Evolutionary conservation across 2,888 invertebrate genomes (phyloP).

Genomic region (Malachius bipustulatus): DNA sequence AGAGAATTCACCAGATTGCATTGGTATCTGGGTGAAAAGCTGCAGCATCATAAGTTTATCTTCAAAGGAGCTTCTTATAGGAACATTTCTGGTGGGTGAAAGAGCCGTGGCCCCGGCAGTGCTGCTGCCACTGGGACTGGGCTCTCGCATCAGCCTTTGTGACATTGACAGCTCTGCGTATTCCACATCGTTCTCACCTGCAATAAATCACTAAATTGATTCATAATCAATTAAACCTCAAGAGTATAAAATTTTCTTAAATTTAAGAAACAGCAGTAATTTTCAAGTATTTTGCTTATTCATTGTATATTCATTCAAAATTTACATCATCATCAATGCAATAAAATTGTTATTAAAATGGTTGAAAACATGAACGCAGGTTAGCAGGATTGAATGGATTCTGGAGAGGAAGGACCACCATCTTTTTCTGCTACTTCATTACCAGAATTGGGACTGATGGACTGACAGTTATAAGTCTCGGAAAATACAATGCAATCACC

Average conservation of each 20-base stretch:
- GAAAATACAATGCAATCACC: constrained; percentile 26
- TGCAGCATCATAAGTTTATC: constrained; percentile 44
- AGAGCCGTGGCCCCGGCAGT: constrained; percentile 22
- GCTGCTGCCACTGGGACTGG: constrained; percentile 22
- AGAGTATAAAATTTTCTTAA: too few species aligned
- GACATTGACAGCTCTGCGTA: constrained; percentile 45
- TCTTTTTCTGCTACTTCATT: constrained; percentile 32
- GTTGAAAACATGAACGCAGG: background rate
- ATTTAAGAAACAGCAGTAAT: too few species aligned
- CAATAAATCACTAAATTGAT: constrained; percentile 15
- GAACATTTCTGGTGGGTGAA: constrained; percentile 18
- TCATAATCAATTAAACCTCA: too few species aligned
- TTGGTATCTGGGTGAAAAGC: too few species aligned
- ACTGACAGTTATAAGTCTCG: constrained; percentile 23
- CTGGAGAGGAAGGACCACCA: constrained; percentile 17
- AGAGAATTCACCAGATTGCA: too few species aligned
- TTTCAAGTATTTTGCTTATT: too few species aligned
- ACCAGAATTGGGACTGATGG: constrained; percentile 23
- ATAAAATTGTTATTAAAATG: too few species aligned
- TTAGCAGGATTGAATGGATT: constrained; percentile 10
- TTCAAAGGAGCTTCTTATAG: constrained; percentile 29
- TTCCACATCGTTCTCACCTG: constrained; percentile 59
- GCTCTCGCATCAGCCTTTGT: constrained; percentile 33
- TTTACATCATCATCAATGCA: too few species aligned
- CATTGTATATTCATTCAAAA: too few species aligned